Evolutionary conservation across 2,888 invertebrate genomes (phyloP).

Genomic region (Salticus scenicus): DNA sequence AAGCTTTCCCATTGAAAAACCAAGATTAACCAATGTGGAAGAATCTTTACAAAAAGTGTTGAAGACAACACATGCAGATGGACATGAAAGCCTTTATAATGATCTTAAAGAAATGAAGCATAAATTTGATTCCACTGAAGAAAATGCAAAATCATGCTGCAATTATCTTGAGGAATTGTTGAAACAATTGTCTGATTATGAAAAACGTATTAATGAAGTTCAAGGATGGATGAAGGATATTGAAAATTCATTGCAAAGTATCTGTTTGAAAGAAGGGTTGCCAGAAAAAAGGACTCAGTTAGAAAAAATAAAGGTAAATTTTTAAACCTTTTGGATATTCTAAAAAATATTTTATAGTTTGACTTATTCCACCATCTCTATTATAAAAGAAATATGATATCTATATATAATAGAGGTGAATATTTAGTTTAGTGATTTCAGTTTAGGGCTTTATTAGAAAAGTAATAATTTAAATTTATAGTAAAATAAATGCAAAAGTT

Average conservation of each 20-base stretch:
- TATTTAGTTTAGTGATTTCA: no score
- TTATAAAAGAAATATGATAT: no score
- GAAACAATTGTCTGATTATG: slow-evolving; percentile 94
- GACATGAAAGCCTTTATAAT: slow-evolving; percentile 34
- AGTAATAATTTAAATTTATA: no score
- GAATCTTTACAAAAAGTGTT: slow-evolving; percentile 50
- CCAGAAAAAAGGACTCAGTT: slow-evolving; percentile 89
- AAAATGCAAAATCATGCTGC: slow-evolving; percentile 79
- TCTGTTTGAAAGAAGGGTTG: slow-evolving; percentile 88
- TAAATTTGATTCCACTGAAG: slow-evolving; percentile 86
- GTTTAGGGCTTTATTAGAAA: no score
- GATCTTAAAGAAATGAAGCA: slow-evolving; percentile 92
- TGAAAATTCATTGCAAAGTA: slow-evolving; percentile 89
- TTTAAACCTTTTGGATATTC: no score
- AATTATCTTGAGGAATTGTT: slow-evolving; percentile 87
- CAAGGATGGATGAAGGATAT: slow-evolving; percentile 90
- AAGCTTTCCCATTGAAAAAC: slow-evolving; percentile 89
- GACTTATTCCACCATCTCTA: no score
- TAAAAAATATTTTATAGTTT: no score
- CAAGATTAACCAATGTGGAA: slow-evolving; percentile 73
- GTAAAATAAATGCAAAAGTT: no score
- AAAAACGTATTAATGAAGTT: slow-evolving; percentile 88
- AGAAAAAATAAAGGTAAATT: slow-evolving; percentile 83
- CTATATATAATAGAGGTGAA: no score
- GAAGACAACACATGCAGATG: slow-evolving; percentile 42